phyloP scores from a whole-genome alignment of 2,797 vertebrate species.

The Sebastes miniatus region DNA sequence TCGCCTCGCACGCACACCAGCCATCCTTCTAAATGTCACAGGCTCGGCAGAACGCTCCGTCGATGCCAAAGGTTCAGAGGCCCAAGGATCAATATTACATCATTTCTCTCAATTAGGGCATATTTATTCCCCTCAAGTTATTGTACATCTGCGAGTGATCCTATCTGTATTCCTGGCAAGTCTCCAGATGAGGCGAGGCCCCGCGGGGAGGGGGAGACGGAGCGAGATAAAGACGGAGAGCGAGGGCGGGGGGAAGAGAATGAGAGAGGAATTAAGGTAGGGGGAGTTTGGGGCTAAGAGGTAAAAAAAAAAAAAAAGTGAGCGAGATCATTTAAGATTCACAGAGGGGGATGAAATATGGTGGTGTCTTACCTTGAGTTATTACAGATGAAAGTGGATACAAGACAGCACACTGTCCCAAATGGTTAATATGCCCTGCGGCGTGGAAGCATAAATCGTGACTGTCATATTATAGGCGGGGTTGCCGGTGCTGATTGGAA shows the following conservation, averaged over 20 bases:
- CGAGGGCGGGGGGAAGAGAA: conserved; percentile 29
- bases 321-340: conserved; percentile 69
- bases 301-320: conserved; percentile 26
- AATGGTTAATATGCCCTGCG: conserved; percentile 67
- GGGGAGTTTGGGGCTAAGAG: conserved; percentile 34
- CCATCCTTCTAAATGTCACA: conserved; percentile 76
- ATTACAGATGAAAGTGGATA: conserved; percentile 75
- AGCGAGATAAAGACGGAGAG: conserved; percentile 47
- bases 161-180: conserved; percentile 72
- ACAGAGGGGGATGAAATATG: conserved; percentile 70
- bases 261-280: conserved; percentile 37
- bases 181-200: conserved; percentile 46
- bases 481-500: conserved; percentile 21
- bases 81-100: conserved; percentile 73
- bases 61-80: conserved; percentile 67
- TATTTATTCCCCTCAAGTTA: conserved; percentile 77
- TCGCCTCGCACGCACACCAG: conserved; percentile 8
- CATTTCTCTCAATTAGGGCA: conserved; percentile 77
- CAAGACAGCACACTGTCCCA: conserved; percentile 63
- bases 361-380: conserved; percentile 65
- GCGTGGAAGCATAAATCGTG: conserved; percentile 60
- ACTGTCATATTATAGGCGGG: conserved; percentile 55
- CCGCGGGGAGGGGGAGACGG: conserved; percentile 30
- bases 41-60: conserved; percentile 51
- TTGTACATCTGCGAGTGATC: conserved; percentile 70